These are phyloP conservation scores for Cryptotermes secundus DNA, from an alignment of 1,140 invertebrate genomes.

Conservation along the genomic window DNA sequence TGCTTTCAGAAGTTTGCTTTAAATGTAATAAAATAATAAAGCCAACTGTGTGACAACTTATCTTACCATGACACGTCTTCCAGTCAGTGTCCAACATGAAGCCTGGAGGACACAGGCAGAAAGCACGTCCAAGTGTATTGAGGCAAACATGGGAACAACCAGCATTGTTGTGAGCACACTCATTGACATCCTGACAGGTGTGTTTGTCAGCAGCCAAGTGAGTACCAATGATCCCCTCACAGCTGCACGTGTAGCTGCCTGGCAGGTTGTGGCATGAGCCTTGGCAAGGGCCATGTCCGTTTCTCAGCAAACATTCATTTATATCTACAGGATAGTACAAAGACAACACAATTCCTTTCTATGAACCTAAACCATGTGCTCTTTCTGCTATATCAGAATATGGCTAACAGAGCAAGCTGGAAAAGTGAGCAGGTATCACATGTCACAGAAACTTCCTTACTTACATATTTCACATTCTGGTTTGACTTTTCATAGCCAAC, in stretches of 20 bases:
- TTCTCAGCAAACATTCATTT: constrained; percentile 61
- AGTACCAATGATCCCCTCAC: constrained; percentile 58
- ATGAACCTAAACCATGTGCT: constrained; percentile 3
- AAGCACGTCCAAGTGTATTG: constrained; percentile 70
- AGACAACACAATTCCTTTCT: too few species aligned
- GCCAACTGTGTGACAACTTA: neutral
- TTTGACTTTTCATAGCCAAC: too few species aligned
- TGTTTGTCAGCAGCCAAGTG: constrained; percentile 58
- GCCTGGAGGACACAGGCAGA: constrained; percentile 67
- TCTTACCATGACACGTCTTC: constrained; percentile 57
- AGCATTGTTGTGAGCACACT: constrained; percentile 52
- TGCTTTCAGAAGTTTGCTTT: too few species aligned
- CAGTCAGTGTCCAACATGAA: constrained; percentile 59
- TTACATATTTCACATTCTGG: too few species aligned
- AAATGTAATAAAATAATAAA: too few species aligned
- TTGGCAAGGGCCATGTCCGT: constrained; percentile 68
- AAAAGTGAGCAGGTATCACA: too few species aligned
- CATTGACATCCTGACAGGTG: constrained; percentile 60
- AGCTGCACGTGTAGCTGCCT: constrained; percentile 63
- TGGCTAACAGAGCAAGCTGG: neutral
- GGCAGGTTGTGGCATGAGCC: constrained; percentile 62
- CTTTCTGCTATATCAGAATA: neutral
- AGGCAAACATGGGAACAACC: constrained; percentile 53
- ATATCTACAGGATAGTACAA: constrained; percentile 50
- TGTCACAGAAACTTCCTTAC: too few species aligned